Conservation (phyloP, 2,797 vertebrate genomes). For the Urophycis tenuis region DNA sequence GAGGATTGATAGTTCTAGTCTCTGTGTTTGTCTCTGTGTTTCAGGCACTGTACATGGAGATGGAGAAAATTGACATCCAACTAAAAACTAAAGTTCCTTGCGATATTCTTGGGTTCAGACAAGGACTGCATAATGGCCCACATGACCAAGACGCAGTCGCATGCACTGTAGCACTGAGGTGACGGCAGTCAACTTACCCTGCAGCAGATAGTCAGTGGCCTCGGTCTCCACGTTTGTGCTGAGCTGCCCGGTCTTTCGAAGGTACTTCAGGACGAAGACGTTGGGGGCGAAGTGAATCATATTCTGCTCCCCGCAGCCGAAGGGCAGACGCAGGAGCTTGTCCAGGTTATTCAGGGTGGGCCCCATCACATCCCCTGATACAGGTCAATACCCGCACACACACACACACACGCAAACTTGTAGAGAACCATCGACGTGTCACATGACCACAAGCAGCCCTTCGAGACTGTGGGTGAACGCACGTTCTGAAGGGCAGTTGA, state of each 20-base stretch:
- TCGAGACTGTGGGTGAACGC: not conserved
- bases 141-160: not conserved
- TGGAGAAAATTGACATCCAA: not conserved
- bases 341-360: conserved; percentile 87
- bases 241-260: conserved; percentile 88
- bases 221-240: conserved; percentile 80
- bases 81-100: not conserved
- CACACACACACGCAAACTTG: conserved; percentile 1
- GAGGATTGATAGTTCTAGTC: not conserved
- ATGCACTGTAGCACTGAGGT: not conserved
- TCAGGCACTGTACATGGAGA: not conserved
- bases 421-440: not conserved
- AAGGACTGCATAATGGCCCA: not conserved
- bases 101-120: not conserved
- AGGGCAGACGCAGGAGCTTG: conserved; percentile 84
- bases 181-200: conserved; percentile 68
- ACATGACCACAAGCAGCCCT: conserved; percentile 6
- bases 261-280: conserved; percentile 90
- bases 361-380: conserved; percentile 91
- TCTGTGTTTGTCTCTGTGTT: not conserved
- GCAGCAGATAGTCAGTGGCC: conserved; percentile 85
- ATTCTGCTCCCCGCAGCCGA: conserved; percentile 95
- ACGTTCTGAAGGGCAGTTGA: not conserved
- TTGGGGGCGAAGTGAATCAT: conserved; percentile 98
- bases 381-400: not conserved